Evolutionary conservation across 1,140 invertebrate species (phyloP).

Genomic region (Olivierus martensii): DNA sequence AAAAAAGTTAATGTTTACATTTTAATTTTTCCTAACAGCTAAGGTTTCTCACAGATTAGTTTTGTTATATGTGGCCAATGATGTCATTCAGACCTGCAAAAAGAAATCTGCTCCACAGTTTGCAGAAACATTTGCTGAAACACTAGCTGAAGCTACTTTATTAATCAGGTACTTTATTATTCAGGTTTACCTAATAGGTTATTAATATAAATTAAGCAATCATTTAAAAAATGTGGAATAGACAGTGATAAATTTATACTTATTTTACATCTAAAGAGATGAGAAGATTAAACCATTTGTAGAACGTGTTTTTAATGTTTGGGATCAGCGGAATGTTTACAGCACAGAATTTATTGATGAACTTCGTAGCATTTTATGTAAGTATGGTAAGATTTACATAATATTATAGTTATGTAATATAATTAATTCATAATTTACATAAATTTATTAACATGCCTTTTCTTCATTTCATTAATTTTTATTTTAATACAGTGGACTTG

Average conservation of each 20-base stretch:
- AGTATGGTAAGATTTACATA: slow-evolving; percentile 1
- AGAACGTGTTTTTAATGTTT: slow-evolving; percentile 79
- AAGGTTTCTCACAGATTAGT: slow-evolving; percentile 41
- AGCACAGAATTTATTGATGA: slow-evolving; percentile 71
- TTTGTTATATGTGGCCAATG: slow-evolving; percentile 95
- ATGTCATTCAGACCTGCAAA: slow-evolving; percentile 96
- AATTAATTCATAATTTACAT: too few species aligned
- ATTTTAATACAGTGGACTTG: too few species aligned
- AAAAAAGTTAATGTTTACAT: slow-evolving; percentile 4
- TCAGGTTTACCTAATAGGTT: slow-evolving; percentile 14
- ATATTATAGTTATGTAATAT: slow-evolving; percentile 10
- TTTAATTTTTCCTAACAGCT: slow-evolving; percentile 16
- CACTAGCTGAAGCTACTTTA: slow-evolving; percentile 74
- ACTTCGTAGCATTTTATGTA: slow-evolving; percentile 30
- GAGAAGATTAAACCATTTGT: slow-evolving; percentile 74
- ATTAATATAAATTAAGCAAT: too few species aligned
- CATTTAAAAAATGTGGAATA: too few species aligned
- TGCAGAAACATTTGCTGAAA: slow-evolving; percentile 79
- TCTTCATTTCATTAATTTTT: too few species aligned
- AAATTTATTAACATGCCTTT: too few species aligned
- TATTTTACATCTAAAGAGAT: slow-evolving; percentile 43
- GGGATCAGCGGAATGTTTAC: slow-evolving; percentile 80
- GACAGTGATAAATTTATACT: too few species aligned
- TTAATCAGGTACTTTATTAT: slow-evolving; percentile 52
- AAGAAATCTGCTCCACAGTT: slow-evolving; percentile 67